Base-by-base conservation (phyloP, 1,140 invertebrate genomes). In the Camponotus pennsylvanicus region DNA sequence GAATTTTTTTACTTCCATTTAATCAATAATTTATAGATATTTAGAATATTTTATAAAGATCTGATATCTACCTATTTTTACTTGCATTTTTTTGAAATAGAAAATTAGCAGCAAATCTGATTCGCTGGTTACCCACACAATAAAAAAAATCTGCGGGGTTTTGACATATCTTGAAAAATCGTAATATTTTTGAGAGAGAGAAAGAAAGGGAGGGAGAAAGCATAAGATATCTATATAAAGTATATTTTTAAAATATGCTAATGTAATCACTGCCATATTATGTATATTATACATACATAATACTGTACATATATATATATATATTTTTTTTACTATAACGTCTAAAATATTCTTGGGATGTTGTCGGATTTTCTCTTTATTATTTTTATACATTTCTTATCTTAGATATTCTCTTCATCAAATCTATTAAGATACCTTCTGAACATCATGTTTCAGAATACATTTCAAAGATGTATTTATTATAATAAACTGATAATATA, bases 241-340 rank as follows among this genome's bases (percentile, higher is more conserved):
- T 45, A 80, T 80, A 70, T 52, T 80, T 80, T 80, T 69, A 27
- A 40, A 69, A 80, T 80, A 73, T 83, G 49, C 59, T 82, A 57
- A 73, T 83, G 13, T 75, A 49, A 79, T 2, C 37, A 64, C 59
- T 66, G 61, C 61, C 59, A 66, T 66, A 66, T 52, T 21, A 59
- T 21, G 55, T 18, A 21, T 21, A 59, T n/a, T 59, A 21, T 27
- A 7, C 13, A 7, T 77, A 13, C 57, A 61, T 40, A 59, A 40
- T 40, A 40, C 37, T 27, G 6, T 77, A 77, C 42, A 66, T 37
- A 66, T 18, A 64, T 37, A 40, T 37, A 40, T 66, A 64, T 61
- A 52, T 37, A 70, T 70, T 70, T 40, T 70, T 69, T 69, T 80
- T 70, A 80, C 45, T 69, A 79, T 79, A 69, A 49, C n/a, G 45